A percentile compares a stretch with the other conserved stretches of the same genome.
Conservation (phyloP, 2,888 invertebrate genomes). For the Cremastobaeus sp. region DNA sequence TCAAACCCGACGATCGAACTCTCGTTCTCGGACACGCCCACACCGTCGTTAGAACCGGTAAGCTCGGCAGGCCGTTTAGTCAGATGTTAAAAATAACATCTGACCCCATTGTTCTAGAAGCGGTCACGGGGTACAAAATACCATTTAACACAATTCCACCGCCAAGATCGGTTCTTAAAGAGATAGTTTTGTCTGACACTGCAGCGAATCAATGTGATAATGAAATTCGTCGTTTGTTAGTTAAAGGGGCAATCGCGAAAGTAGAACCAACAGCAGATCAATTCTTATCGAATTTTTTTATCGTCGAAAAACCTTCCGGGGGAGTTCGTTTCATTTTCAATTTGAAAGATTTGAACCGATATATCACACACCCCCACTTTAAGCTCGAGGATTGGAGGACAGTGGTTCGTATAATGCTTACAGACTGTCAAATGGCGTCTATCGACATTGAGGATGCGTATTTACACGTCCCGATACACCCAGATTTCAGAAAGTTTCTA, state of each 20-base stretch:
- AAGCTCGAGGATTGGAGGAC: too few relatives aligned
- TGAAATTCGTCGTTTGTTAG: too few relatives aligned
- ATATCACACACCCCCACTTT: too few relatives aligned
- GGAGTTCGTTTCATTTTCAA: conserved; percentile 37
- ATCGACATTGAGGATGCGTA: too few relatives aligned
- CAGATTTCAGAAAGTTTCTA: too few relatives aligned
- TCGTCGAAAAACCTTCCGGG: conserved; percentile 35
- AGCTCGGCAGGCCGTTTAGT: conserved; percentile 9
- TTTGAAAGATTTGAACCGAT: too few relatives aligned
- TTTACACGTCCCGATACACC: too few relatives aligned
- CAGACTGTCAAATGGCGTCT: too few relatives aligned
- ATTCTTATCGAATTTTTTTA: conserved; percentile 37
- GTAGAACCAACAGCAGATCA: conserved; percentile 14
- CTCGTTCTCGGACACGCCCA: background rate
- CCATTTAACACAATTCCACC: background rate
- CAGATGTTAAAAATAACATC: conserved; percentile 4
- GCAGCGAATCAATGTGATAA: background rate
- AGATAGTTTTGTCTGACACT: too few relatives aligned
- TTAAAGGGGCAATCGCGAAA: conserved; percentile 6
- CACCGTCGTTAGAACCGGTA: conserved; percentile 18
- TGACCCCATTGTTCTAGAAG: conserved; percentile 1
- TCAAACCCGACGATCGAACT: conserved; percentile 2
- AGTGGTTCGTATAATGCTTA: too few relatives aligned
- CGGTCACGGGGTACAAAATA: conserved; percentile 13
- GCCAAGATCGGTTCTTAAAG: too few relatives aligned